Base-by-base conservation (phyloP, 2,888 invertebrate species). In the Acanthosoma haemorrhoidale region DNA sequence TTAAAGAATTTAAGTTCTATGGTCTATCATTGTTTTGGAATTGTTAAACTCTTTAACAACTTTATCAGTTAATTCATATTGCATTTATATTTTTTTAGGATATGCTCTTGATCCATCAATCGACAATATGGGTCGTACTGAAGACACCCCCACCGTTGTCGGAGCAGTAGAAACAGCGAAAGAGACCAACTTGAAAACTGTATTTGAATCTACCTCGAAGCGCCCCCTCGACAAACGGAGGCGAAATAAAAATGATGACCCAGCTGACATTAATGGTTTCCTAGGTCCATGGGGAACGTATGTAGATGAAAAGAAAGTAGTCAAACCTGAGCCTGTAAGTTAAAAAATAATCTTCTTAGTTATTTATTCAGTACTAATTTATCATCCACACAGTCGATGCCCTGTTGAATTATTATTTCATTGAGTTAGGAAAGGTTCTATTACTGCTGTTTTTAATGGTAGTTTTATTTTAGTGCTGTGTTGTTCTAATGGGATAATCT, bases 221-320 rank as follows among this genome's bases (percentile, higher is more conserved):
- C 84, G 91, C 73, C 86, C 89, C 0, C 81, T 88, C 1, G 92
- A 90, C 77, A 90, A 88, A 76, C 85, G 93, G 77, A 96, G 95
- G 81, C 84, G 95, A 72, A 86, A 87, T 69, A 90, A 88, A 79
- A 99, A 99, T 81, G 89, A 91, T 77, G 88, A 96, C 77, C 90
- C 99, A 0, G 84, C 87, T 16, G 98, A 99, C 81, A 85, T 99
- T 21, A 94, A 91, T 43, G 97, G 97, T 0, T 99, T 96, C 79
- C 83, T 96, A 0, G 99, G 98, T 0, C 99, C 99, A 0, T 99
- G 99, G 99, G 98, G 95, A 70, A 92, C 92, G 68, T 99, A 86
- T 81, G 86, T 88, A 8, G 95, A 96, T 78, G 98, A 99, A 81
- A 85, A 89, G 77, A 88, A 91, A 69, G 84, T 95, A 1, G 88